Conservation (phyloP, 2,888 invertebrate species). For the Zhuqinia jingwanae region DNA sequence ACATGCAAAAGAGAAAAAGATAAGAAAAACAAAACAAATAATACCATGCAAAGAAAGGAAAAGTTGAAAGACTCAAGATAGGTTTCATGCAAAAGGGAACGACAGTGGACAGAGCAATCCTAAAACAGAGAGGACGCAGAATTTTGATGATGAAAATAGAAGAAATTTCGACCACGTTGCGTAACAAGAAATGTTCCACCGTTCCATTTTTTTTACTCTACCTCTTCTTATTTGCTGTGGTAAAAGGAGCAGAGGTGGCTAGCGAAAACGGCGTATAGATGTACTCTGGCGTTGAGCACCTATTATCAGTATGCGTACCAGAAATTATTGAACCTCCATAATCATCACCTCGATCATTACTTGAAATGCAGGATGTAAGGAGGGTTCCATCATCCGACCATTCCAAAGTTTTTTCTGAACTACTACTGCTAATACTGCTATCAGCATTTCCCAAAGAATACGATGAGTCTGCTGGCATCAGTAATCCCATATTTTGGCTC, state of each 20-base stretch:
- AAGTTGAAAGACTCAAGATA: constrained; percentile 31
- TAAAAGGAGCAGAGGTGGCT: not conserved
- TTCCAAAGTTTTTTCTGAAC: constrained; percentile 65
- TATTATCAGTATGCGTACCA: not conserved
- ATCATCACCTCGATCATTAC: constrained; percentile 47
- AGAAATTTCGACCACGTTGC: not conserved
- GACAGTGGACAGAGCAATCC: not conserved
- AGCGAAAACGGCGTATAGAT: constrained; percentile 27
- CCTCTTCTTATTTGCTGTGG: constrained; percentile 55
- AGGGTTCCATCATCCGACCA: constrained; percentile 64
- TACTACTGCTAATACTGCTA: constrained; percentile 61
- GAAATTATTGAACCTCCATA: constrained; percentile 29
- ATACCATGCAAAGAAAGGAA: constrained; percentile 24
- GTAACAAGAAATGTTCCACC: not conserved
- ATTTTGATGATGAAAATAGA: not conserved
- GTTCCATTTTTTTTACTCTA: constrained; percentile 1
- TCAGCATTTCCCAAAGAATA: constrained; percentile 60
- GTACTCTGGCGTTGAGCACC: constrained; percentile 58
- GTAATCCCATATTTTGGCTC: constrained; percentile 52
- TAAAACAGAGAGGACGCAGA: not conserved
- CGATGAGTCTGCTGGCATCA: constrained; percentile 54
- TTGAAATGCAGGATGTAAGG: not conserved
- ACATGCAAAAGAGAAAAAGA: constrained; percentile 25
- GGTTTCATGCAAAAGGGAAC: constrained; percentile 43
- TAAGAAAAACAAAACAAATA: constrained; percentile 9